A percentile compares a stretch with the other conserved stretches of the same genome.
These are phyloP conservation scores for Isurus oxyrinchus DNA, from an alignment of 2,113 vertebrate genomes.

Conservation along the genomic window DNA sequence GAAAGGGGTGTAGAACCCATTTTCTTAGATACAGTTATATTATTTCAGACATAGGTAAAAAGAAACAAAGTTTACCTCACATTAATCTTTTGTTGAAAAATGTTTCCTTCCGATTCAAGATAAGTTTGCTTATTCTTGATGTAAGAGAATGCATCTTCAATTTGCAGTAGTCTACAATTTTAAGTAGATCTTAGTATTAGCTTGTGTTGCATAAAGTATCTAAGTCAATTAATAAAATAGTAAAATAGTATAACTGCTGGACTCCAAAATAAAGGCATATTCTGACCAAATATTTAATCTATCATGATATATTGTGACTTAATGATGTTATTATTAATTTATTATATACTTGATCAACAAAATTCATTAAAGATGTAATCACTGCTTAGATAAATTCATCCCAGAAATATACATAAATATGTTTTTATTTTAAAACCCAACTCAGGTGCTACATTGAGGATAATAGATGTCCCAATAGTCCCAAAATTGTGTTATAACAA, in stretches of 20 bases:
- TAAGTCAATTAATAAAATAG: background rate
- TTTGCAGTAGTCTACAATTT: background rate
- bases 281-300: background rate
- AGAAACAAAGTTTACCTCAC: background rate
- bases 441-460: background rate
- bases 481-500: background rate
- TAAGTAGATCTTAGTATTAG: background rate
- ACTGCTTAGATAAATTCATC: background rate
- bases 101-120: constrained; percentile 15
- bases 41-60: background rate
- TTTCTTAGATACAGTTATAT: background rate
- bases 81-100: background rate
- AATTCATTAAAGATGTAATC: background rate
- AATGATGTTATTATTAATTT: background rate
- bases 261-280: too few relatives aligned
- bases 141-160: constrained; percentile 3
- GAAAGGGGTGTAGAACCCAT: background rate
- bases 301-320: background rate
- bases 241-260: background rate
- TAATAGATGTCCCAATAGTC: background rate
- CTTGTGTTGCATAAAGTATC: background rate
- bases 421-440: too few relatives aligned
- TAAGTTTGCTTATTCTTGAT: background rate
- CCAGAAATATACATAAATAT: background rate
- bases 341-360: background rate